A percentile compares a stretch with the other conserved stretches of the same genome.
phyloP scores from a whole-genome alignment of 2,113 vertebrate species.

The Camelus bactrianus region DNA sequence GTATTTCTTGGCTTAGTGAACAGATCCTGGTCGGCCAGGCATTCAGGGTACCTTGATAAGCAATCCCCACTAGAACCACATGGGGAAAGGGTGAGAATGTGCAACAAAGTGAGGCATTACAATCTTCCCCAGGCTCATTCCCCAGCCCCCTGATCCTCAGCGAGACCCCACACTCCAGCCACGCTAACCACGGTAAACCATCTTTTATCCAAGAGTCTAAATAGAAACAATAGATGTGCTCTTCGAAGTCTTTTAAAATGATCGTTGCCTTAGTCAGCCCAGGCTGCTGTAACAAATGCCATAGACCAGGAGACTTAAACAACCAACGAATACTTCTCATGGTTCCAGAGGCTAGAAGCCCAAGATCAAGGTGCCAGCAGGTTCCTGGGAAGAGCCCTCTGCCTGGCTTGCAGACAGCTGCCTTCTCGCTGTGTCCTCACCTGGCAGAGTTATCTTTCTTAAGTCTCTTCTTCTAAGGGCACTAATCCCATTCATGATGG shows the following conservation, averaged over 20 bases:
- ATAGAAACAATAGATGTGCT: neutral
- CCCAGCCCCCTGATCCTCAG: neutral
- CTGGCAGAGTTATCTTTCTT: neutral
- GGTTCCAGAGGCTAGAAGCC: neutral
- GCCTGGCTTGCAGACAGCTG: neutral
- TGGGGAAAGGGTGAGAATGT: neutral
- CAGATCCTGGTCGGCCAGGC: neutral
- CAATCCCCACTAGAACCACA: neutral
- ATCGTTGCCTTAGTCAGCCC: neutral
- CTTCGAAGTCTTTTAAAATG: neutral
- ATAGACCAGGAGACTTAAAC: neutral
- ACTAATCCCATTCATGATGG: neutral
- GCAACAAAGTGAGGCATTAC: neutral
- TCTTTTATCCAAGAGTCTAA: neutral
- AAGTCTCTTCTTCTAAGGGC: neutral
- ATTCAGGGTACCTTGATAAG: neutral
- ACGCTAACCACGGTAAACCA: rapidly evolving
- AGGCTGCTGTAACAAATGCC: neutral
- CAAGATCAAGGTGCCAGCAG: neutral
- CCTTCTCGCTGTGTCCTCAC: neutral
- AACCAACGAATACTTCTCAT: neutral
- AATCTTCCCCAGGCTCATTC: neutral
- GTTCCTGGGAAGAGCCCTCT: neutral
- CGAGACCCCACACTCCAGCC: neutral
- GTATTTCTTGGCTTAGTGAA: neutral